Base-by-base conservation (phyloP, 1,140 invertebrate species). In the Notospermus geniculatus region DNA sequence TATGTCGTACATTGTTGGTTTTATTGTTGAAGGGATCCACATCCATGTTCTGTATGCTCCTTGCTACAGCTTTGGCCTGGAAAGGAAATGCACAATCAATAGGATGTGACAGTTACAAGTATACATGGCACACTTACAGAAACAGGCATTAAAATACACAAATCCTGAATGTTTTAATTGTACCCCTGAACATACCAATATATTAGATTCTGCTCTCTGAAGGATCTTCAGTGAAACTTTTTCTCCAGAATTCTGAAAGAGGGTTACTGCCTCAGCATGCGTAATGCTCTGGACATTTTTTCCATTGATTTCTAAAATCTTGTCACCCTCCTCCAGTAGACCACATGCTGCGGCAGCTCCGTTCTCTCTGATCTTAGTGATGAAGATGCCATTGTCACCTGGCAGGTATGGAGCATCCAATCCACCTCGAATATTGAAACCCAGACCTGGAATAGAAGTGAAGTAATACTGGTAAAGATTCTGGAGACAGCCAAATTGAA, bases 391-490 rank as follows among this genome's bases (percentile, higher is more conserved):
- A 58, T 63, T 57, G 60, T 83, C 80, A 22, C 74, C 79, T 22
- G 69, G 68, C 28, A 83, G 70, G 59, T 83, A 74, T 19, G 76
- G 80, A 41, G 72, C 70, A 57, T 83, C 81, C 25, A 69, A 67
- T 27, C 82, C 82, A 54, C 82, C 82, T 59, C 78, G 64, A 25
- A 83, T 83, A 66, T 83, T 83, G 68, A 83, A 83, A 27, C 82
- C 82, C 17, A 83, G 69, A 64, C 81, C 82, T 82, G 60, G 71
- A 71, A 60, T 60, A 22, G 55, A 59, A 39, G 25, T 23, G 46
- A 9, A 50, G n/a, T 19, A 50, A 50, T 7, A 23, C n/a, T 7
- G 46, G 25, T 50, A 19, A 50, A 50, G n/a, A 4, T 7, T 15
- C 32, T 7, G 15, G 32, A n/a, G n/a, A n/a, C n/a, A n/a, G n/a